Percentiles rank a stretch among this genome's conserved stretches.
Evolutionary conservation across 2,797 vertebrate species (phyloP).

Genomic region (Cynodonichthys magdalenae): DNA sequence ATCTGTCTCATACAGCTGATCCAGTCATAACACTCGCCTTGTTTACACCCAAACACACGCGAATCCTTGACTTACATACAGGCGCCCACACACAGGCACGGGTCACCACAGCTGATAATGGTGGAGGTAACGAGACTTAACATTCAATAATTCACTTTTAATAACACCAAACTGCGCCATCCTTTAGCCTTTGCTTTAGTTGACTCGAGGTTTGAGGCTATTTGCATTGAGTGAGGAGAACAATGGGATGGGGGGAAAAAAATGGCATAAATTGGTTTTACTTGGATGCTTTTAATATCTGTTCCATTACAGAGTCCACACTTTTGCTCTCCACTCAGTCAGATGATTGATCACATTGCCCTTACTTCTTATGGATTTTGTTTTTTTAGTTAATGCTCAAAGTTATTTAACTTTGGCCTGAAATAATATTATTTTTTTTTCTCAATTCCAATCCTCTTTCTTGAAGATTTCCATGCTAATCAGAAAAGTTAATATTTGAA

Average conservation of each 20-base stretch:
- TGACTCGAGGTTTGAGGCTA: constrained; percentile 66
- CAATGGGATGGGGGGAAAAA: constrained; percentile 60
- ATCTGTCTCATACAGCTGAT: constrained; percentile 77
- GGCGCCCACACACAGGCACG: constrained; percentile 23
- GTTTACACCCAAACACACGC: constrained; percentile 70
- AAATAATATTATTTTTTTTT: constrained; percentile 32
- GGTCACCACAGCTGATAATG: constrained; percentile 1
- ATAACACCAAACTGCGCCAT: constrained; percentile 30
- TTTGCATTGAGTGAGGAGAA: constrained; percentile 71
- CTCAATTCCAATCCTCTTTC: constrained; percentile 59
- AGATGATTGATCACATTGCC: constrained; percentile 66
- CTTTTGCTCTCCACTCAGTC: constrained; percentile 59
- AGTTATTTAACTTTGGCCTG: constrained; percentile 60
- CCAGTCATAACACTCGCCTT: constrained; percentile 73
- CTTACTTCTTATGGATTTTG: constrained; percentile 45
- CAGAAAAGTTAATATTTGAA: constrained; percentile 56
- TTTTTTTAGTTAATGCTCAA: constrained; percentile 55
- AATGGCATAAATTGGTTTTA: constrained; percentile 77
- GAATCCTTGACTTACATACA: constrained; percentile 33
- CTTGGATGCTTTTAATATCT: constrained; percentile 75
- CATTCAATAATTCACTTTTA: constrained; percentile 33
- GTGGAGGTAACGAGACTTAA: background rate
- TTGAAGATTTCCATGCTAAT: constrained; percentile 61
- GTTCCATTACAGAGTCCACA: constrained; percentile 65
- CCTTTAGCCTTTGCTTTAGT: constrained; percentile 53